These are phyloP conservation scores for Muraenolepis orangiensis DNA, from an alignment of 2,797 vertebrate species.

Conservation along the genomic window DNA sequence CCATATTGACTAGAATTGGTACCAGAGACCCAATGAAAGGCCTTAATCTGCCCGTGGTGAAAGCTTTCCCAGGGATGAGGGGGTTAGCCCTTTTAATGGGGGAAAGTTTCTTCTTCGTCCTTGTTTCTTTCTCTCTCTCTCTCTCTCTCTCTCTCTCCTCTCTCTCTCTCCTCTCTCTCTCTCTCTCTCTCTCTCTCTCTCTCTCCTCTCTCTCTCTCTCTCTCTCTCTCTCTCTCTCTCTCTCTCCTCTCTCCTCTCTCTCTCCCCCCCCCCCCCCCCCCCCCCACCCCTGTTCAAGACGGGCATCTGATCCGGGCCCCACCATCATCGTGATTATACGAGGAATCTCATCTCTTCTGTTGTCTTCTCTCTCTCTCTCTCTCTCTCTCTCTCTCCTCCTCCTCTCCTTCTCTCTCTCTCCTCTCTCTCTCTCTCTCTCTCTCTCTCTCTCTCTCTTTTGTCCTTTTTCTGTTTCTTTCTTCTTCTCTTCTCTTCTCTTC, in stretches of 20 bases:
- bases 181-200: too few relatives aligned
- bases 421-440: constrained; percentile 12
- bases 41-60: constrained; percentile 47
- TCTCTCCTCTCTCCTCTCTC: constrained; percentile 7
- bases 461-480: constrained; percentile 13
- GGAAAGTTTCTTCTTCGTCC: constrained; percentile 27
- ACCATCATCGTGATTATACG: constrained; percentile 43
- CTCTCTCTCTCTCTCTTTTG: constrained; percentile 19
- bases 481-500: constrained; percentile 13
- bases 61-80: constrained; percentile 51
- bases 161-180: constrained; percentile 23
- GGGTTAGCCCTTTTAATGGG: constrained; percentile 34
- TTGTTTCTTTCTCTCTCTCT: background rate
- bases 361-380: constrained; percentile 23
- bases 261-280: constrained; percentile 27
- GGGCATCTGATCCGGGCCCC: constrained; percentile 24
- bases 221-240: constrained; percentile 23
- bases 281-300: constrained; percentile 22
- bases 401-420: constrained; percentile 16
- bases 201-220: background rate
- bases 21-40: constrained; percentile 51
- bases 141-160: constrained; percentile 16
- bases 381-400: constrained; percentile 13
- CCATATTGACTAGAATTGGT: constrained; percentile 47
- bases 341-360: constrained; percentile 53